Base-by-base conservation (phyloP, 2,797 vertebrate species). In the Spinus pinus region DNA sequence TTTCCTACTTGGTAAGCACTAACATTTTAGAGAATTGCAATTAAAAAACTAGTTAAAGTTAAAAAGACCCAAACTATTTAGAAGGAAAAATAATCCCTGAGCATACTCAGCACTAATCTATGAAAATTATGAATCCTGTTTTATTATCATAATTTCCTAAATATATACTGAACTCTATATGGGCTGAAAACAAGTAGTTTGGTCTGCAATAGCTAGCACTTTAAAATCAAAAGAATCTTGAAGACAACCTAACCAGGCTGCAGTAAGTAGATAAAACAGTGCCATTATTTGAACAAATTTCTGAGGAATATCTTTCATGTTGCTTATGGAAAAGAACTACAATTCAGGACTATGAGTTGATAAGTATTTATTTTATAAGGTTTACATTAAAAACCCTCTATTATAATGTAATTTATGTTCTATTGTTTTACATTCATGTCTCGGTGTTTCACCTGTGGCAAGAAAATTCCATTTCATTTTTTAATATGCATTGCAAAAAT, bases 341-440 rank as follows among this genome's bases (percentile, higher is more conserved):
- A 56, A 56, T 83, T 85, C 31, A 86, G 11, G 8, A 75, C 37
- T 80, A 28, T 9, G 16, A 75, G 33, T 18, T 66, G 39, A 41
- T 22, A 77, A 56, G 37, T 42, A 15, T 57, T 87, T 81, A 54
- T 54, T 54, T 33, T 44, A 44, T 18, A 42, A 53, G 10, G 22
- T 31, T 69, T 75, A 75, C 5, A 24, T 66, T 31, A 5, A 58
- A 66, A 83, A 21, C 2, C 0, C 0, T 0, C 18, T 8, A 25
- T 58, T 25, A 53, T 11, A 69, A 61, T 7, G 10, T 44, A 77
- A 27, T 14, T 14, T 19, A 23, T 12, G 3, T 66, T 65, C 35
- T 37, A 5, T 3, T 89, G 30, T 44, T 86, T 78, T 47, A 81
- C 12, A 51, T 10, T 24, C 15, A 70, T 5, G 3, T 47, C 44